Conservation (phyloP, 2,888 invertebrate genomes). For the Invenusta paracnida region DNA sequence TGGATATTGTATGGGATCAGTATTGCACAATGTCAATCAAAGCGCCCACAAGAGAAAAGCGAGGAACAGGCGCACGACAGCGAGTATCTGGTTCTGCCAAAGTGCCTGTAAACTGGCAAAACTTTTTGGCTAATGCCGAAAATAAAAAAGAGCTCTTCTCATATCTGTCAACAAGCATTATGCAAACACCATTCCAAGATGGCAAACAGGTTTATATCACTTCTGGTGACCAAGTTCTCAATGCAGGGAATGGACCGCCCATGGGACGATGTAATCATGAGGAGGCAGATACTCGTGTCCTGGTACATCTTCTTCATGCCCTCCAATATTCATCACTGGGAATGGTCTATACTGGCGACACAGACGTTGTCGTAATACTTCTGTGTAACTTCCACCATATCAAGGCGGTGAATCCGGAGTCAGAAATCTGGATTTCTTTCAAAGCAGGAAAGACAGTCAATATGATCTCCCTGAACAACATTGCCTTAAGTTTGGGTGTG, state of each 20-base stretch:
- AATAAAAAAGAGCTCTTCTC: conserved; percentile 37
- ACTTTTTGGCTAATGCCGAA: conserved; percentile 39
- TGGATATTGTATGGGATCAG: conserved; percentile 43
- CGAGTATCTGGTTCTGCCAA: conserved; percentile 37
- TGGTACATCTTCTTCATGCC: conserved; percentile 42
- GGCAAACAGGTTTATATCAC: conserved; percentile 31
- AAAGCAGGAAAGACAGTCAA: conserved; percentile 40
- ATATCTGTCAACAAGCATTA: conserved; percentile 6
- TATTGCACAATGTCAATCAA: conserved; percentile 38
- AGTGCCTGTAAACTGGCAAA: conserved; percentile 37
- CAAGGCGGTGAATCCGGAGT: conserved; percentile 35
- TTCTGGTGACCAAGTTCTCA: conserved; percentile 28
- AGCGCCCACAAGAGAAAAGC: conserved; percentile 39
- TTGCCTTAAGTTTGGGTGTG: conserved; percentile 40
- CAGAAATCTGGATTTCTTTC: conserved; percentile 44
- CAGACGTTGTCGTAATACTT: conserved; percentile 38
- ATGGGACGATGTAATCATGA: conserved; percentile 40
- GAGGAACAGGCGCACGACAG: conserved; percentile 42
- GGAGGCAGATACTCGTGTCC: conserved; percentile 42
- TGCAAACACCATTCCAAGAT: conserved; percentile 28
- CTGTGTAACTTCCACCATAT: conserved; percentile 42
- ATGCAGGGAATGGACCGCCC: conserved; percentile 28
- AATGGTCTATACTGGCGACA: conserved; percentile 34
- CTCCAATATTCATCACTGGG: conserved; percentile 35
- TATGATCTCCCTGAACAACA: conserved; percentile 44